phyloP scores from a whole-genome alignment of 2,888 invertebrate species.

The Leptinotarsa haldemani region DNA sequence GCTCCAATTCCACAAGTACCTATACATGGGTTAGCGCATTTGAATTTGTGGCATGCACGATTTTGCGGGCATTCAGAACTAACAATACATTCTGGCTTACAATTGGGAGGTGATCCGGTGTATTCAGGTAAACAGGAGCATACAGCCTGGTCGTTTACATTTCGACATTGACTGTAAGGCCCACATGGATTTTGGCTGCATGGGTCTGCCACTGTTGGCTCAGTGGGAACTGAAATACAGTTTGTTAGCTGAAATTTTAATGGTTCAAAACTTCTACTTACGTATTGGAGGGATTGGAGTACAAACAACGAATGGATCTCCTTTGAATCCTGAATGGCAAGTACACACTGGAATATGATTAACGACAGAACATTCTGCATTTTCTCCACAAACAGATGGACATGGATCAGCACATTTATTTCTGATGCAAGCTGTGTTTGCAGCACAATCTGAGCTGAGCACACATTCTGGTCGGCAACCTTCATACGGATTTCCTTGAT shows the following conservation, averaged over 20 bases:
- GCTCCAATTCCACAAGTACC: constrained; percentile 82
- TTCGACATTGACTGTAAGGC: constrained; percentile 78
- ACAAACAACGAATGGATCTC: constrained; percentile 77
- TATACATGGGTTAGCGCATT: constrained; percentile 79
- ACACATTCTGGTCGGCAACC: constrained; percentile 90
- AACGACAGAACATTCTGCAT: constrained; percentile 85
- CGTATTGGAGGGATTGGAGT: constrained; percentile 57
- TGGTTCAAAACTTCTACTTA: constrained; percentile 41
- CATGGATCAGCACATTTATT: constrained; percentile 90
- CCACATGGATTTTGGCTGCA: constrained; percentile 83
- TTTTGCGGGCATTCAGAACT: constrained; percentile 80
- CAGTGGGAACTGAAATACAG: constrained; percentile 48
- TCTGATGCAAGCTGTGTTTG: constrained; percentile 83
- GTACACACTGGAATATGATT: constrained; percentile 90
- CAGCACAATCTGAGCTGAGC: constrained; percentile 85
- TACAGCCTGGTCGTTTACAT: constrained; percentile 75
- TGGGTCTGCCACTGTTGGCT: constrained; percentile 68
- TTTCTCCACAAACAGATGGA: constrained; percentile 84
- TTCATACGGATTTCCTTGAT: constrained; percentile 87
- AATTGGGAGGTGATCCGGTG: constrained; percentile 79
- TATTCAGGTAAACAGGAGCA: constrained; percentile 80
- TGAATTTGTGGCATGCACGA: constrained; percentile 80
- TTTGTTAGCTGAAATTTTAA: neutral
- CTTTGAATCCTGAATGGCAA: constrained; percentile 78
- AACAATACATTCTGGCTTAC: constrained; percentile 81